Evolutionary conservation across 92 coral and sea anemone species (phyloP).

Genomic region (Ricordea florida): DNA sequence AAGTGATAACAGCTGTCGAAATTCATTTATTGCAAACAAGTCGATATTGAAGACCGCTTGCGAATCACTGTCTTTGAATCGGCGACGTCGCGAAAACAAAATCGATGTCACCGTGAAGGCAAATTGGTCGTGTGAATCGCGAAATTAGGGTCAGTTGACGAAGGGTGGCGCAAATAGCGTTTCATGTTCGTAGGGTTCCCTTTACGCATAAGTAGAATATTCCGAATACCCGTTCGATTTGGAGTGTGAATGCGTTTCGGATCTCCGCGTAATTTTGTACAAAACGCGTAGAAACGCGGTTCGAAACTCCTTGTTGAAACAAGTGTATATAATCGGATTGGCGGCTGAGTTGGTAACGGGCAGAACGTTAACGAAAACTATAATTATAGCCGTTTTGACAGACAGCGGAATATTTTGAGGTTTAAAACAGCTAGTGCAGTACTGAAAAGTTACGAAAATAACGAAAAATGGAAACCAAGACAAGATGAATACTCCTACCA

Average conservation of each 20-base stretch:
- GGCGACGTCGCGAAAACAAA: too few species aligned
- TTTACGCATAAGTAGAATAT: neutral
- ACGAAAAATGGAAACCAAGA: conserved; percentile 98
- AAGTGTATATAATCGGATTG: conserved; percentile 93
- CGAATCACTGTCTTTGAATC: too few species aligned
- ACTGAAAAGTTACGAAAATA: conserved; percentile 83
- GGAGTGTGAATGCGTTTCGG: neutral
- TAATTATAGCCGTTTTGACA: conserved; percentile 24
- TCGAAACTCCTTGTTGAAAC: conserved; percentile 92
- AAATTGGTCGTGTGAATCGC: too few species aligned
- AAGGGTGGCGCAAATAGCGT: too few species aligned
- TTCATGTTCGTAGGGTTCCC: too few species aligned
- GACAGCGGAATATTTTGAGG: conserved; percentile 16
- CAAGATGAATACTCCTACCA: conserved; percentile 85
- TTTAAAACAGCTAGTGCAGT: conserved; percentile 65
- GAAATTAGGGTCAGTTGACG: too few species aligned
- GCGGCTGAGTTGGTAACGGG: conserved; percentile 97
- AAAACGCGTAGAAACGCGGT: conserved; percentile 79
- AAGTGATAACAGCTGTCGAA: too few species aligned
- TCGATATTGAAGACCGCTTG: too few species aligned
- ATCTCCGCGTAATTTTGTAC: conserved; percentile 60
- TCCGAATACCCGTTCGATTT: neutral
- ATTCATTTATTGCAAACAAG: too few species aligned
- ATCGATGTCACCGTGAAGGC: too few species aligned
- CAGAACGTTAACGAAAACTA: conserved; percentile 71